phyloP scores from a whole-genome alignment of 2,888 invertebrate genomes.

The Deilephila porcellus region DNA sequence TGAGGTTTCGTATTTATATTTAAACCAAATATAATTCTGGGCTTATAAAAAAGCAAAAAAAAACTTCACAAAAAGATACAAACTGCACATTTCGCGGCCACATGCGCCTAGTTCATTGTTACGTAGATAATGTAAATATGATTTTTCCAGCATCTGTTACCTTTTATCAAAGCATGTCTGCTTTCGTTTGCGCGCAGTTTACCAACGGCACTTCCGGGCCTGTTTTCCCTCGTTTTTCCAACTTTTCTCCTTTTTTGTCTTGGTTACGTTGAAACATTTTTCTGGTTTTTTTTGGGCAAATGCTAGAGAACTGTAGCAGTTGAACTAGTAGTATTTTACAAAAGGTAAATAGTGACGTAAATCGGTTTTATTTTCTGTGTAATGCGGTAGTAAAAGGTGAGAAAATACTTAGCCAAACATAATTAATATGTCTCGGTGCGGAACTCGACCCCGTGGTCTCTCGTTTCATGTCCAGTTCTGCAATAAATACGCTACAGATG shows the following conservation, averaged over 20 bases:
- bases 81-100: neutral
- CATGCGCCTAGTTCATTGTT: neutral
- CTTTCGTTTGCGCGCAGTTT: conserved; percentile 4
- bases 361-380: too few relatives aligned
- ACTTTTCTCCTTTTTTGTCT: neutral
- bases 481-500: too few relatives aligned
- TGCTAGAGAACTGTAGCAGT: neutral
- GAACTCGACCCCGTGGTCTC: too few relatives aligned
- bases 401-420: too few relatives aligned
- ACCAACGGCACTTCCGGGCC: neutral
- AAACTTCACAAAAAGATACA: neutral
- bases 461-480: too few relatives aligned
- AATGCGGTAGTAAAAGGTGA: too few relatives aligned
- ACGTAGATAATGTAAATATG: conserved; percentile 21
- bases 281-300: neutral
- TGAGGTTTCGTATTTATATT: too few relatives aligned
- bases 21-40: too few relatives aligned
- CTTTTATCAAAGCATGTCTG: conserved; percentile 16
- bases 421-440: too few relatives aligned
- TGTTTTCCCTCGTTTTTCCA: neutral
- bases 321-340: too few relatives aligned
- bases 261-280: neutral
- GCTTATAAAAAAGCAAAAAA: too few relatives aligned
- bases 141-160: conserved; percentile 25
- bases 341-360: too few relatives aligned